These are phyloP conservation scores for Clarias pachynema DNA, from an alignment of 2,797 vertebrate genomes.

Conservation along the genomic window DNA sequence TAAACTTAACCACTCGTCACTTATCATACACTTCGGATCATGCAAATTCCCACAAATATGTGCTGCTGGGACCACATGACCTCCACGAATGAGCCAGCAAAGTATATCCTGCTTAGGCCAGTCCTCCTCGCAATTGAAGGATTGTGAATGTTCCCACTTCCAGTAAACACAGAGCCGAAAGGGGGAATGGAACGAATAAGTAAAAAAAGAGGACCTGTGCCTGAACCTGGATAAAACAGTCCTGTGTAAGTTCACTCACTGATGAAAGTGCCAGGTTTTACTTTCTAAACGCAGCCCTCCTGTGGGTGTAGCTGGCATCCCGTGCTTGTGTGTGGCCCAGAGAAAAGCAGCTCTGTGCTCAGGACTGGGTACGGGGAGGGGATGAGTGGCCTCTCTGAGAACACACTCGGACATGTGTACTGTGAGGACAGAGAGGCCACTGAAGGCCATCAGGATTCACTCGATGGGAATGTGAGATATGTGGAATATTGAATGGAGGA, in stretches of 20 bases:
- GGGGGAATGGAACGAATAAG: conserved; percentile 45
- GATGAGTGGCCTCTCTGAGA: conserved; percentile 27
- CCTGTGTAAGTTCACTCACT: conserved; percentile 45
- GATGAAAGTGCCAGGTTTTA: conserved; percentile 39
- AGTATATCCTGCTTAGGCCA: conserved; percentile 55
- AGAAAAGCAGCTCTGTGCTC: conserved; percentile 58
- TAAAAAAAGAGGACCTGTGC: conserved; percentile 46
- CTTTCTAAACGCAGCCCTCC: conserved; percentile 40
- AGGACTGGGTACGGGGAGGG: conserved; percentile 14
- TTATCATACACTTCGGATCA: not conserved
- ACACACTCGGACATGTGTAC: conserved; percentile 28
- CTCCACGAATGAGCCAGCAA: conserved; percentile 39
- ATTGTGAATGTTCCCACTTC: conserved; percentile 46
- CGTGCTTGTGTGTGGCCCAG: conserved; percentile 50
- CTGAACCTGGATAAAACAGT: conserved; percentile 52
- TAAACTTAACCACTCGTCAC: not conserved
- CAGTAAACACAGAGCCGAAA: conserved; percentile 25
- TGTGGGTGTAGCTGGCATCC: conserved; percentile 40
- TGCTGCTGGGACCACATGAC: not conserved
- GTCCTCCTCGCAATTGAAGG: conserved; percentile 55
- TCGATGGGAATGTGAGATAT: conserved; percentile 2
- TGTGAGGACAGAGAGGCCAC: conserved; percentile 28
- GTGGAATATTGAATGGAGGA: not conserved
- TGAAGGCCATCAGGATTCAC: conserved; percentile 11
- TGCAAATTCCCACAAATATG: conserved; percentile 16